phyloP scores from a whole-genome alignment of 2,797 vertebrate genomes.

The Cetoscarus ocellatus region DNA sequence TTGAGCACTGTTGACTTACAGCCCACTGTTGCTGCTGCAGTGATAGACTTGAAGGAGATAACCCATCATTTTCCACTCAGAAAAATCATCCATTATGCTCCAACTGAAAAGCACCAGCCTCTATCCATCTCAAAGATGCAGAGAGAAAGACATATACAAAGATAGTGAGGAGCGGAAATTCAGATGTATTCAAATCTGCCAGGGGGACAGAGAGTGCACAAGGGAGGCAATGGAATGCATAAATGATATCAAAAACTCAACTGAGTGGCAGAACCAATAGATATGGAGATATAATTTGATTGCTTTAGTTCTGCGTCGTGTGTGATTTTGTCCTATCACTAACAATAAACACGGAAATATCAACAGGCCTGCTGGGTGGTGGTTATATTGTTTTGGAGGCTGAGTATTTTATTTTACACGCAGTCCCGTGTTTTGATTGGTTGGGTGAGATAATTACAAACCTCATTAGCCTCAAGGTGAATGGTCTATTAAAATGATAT shows the following conservation, averaged over 20 bases:
- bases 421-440: neutral
- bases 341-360: conserved; percentile 38
- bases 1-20: conserved; percentile 41
- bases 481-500: neutral
- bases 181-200: conserved; percentile 63
- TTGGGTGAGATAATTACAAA: conserved; percentile 9
- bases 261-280: conserved; percentile 59
- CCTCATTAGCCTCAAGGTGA: neutral
- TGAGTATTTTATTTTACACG: neutral
- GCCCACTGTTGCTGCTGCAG: conserved; percentile 30
- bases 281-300: conserved; percentile 65
- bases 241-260: conserved; percentile 66
- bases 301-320: conserved; percentile 62
- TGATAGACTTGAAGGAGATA: conserved; percentile 65
- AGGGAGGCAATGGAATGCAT: conserved; percentile 43
- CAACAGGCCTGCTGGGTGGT: conserved; percentile 7
- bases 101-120: conserved; percentile 41
- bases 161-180: conserved; percentile 43
- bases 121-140: conserved; percentile 56
- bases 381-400: neutral
- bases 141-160: conserved; percentile 5
- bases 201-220: conserved; percentile 35
- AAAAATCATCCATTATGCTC: conserved; percentile 64
- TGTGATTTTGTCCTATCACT: conserved; percentile 55
- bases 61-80: conserved; percentile 68